Percentiles rank a stretch among this genome's conserved stretches.
Evolutionary conservation across 2,113 vertebrate species (phyloP).

Genomic region (Trogon melanurus): DNA sequence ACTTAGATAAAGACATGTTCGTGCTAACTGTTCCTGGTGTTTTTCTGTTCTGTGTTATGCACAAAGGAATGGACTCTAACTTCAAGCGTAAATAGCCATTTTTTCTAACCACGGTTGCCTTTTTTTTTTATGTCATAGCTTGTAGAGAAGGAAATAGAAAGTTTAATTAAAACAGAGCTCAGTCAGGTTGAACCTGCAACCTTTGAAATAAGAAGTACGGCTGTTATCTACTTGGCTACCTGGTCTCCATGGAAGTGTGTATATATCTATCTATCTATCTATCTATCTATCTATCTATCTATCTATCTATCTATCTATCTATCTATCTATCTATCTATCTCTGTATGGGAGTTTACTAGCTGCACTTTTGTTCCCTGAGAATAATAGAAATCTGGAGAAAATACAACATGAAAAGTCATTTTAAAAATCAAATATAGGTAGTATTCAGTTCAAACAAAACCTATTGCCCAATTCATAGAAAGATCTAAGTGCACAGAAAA

Average conservation of each 20-base stretch:
- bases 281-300: too few relatives aligned
- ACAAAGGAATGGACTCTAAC: background rate
- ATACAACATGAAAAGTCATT: background rate
- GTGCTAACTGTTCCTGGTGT: background rate
- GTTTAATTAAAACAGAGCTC: constrained; percentile 18
- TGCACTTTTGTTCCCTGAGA: background rate
- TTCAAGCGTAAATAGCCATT: background rate
- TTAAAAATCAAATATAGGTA: constrained; percentile 9
- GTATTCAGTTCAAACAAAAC: constrained; percentile 24
- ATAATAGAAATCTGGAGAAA: background rate
- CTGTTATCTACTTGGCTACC: background rate
- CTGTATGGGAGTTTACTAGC: background rate
- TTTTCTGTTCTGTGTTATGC: background rate
- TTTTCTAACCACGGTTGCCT: background rate
- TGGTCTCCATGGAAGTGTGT: background rate
- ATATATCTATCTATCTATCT: background rate
- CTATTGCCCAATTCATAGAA: background rate
- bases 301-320: background rate
- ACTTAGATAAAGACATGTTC: background rate
- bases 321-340: too few relatives aligned
- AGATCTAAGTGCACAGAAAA: background rate
- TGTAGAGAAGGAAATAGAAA: background rate
- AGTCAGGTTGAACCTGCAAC: background rate
- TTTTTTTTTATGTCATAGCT: background rate
- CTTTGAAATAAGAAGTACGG: background rate